Conservation (phyloP, 2,797 vertebrate genomes). For the Xenopus petersii region DNA sequence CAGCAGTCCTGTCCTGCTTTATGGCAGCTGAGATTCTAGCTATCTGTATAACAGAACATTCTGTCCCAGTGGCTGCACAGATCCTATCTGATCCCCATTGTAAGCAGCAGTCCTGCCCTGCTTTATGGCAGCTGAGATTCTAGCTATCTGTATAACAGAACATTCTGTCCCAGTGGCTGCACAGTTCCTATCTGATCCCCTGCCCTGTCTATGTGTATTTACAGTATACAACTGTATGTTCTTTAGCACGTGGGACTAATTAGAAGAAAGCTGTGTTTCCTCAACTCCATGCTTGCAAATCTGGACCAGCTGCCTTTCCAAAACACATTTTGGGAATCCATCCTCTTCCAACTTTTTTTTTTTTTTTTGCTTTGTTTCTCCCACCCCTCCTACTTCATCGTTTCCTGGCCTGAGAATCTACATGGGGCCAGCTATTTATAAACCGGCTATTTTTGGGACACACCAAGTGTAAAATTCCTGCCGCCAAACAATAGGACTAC, state of each 20-base stretch:
- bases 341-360: constrained; percentile 36
- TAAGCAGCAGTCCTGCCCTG: too few relatives aligned
- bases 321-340: constrained; percentile 40
- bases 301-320: constrained; percentile 33
- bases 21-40: too few relatives aligned
- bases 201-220: neutral
- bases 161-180: too few relatives aligned
- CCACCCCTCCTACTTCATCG: neutral
- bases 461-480: constrained; percentile 43
- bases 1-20: too few relatives aligned
- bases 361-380: too few relatives aligned
- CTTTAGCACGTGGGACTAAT: neutral
- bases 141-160: too few relatives aligned
- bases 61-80: too few relatives aligned
- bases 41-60: too few relatives aligned
- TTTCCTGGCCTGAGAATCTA: constrained; percentile 14
- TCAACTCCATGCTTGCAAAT: neutral
- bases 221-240: neutral
- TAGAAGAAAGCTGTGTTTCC: neutral
- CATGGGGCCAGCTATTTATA: constrained; percentile 42
- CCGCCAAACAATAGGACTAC: constrained; percentile 28
- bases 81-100: too few relatives aligned
- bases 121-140: too few relatives aligned
- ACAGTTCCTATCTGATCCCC: too few relatives aligned
- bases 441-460: constrained; percentile 43